Evolutionary conservation across 2,888 invertebrate genomes (phyloP).

Genomic region (Thymelicus acteon): DNA sequence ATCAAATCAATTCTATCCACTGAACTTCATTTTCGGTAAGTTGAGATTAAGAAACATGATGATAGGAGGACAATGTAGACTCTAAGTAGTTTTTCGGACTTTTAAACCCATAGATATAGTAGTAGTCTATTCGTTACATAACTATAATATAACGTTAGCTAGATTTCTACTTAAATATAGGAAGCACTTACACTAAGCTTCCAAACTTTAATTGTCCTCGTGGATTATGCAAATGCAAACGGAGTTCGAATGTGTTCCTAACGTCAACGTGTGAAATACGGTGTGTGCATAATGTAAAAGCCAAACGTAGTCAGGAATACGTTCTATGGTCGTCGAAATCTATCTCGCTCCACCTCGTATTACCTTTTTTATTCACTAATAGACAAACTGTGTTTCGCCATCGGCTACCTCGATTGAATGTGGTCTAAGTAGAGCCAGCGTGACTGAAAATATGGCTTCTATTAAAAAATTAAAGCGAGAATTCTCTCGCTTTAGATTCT

Average conservation of each 20-base stretch:
- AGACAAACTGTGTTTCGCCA: not conserved
- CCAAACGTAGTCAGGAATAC: constrained; percentile 4
- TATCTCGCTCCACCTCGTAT: not conserved
- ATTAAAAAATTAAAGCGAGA: no score
- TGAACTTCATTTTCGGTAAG: no score
- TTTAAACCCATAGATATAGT: no score
- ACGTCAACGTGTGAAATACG: constrained; percentile 10
- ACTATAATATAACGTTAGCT: no score
- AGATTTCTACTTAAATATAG: not conserved
- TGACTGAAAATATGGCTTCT: not conserved
- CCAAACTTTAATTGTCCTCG: constrained; percentile 10
- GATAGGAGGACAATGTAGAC: no score
- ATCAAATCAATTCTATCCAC: no score
- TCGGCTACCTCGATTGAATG: not conserved
- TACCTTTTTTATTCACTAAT: constrained; percentile 3
- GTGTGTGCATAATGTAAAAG: not conserved
- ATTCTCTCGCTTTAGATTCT: no score
- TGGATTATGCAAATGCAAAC: constrained; percentile 10
- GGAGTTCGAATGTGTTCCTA: constrained; percentile 9
- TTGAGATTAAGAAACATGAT: no score
- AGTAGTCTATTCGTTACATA: no score
- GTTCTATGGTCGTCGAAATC: not conserved
- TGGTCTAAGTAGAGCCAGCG: not conserved
- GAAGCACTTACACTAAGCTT: not conserved
- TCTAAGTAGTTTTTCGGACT: no score